Evolutionary conservation across 1,140 invertebrate species (phyloP).

Genomic region (Schlechtendalia chinensis): DNA sequence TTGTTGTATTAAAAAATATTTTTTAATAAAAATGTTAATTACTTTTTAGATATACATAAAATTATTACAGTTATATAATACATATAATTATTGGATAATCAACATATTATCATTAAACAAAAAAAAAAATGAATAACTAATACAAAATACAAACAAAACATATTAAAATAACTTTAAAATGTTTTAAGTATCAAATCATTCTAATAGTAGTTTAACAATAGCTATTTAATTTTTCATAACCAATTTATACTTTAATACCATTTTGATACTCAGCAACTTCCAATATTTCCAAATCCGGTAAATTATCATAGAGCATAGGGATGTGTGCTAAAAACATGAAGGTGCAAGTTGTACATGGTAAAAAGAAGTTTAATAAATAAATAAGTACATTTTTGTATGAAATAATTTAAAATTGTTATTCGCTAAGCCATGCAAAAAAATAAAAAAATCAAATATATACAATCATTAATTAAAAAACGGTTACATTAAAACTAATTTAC

Average conservation of each 20-base stretch:
- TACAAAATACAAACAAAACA: background rate
- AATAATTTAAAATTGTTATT: background rate
- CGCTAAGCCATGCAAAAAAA: background rate
- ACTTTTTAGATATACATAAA: background rate
- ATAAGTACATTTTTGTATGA: background rate
- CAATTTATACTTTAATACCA: conserved; percentile 20
- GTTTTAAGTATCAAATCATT: background rate
- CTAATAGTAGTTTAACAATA: background rate
- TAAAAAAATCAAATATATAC: background rate
- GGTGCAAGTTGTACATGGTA: background rate
- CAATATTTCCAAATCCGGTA: conserved; percentile 55
- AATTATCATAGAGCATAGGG: conserved; percentile 50
- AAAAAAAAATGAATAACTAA: background rate
- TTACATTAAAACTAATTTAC: too few relatives aligned
- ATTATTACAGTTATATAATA: background rate
- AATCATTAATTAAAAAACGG: background rate
- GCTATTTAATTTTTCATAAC: background rate
- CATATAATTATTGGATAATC: conserved; percentile 1
- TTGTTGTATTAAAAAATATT: background rate
- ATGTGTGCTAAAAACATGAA: conserved; percentile 53
- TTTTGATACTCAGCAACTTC: conserved; percentile 54
- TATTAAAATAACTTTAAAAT: background rate
- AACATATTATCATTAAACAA: background rate
- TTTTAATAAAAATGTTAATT: background rate
- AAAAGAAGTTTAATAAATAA: background rate